Base-by-base conservation (phyloP, 1,140 invertebrate genomes). In the Bombus difficillimus region DNA sequence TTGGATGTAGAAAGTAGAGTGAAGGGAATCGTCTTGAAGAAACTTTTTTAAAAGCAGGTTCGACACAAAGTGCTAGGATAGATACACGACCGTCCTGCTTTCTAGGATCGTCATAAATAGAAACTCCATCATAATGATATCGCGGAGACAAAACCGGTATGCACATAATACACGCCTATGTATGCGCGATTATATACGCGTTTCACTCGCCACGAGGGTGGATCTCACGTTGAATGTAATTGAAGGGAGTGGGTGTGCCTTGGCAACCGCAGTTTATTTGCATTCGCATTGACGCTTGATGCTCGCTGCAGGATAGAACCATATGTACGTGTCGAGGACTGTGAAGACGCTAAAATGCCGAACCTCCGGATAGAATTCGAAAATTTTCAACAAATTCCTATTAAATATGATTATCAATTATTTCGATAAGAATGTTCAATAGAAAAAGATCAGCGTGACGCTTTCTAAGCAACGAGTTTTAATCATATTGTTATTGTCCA, bases 41-140 rank as follows among this genome's bases (percentile, higher is more conserved):
- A 68, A 8, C 41, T 28, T 37, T 59, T 81, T 81, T 57, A 69
- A 81, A 73, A 81, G 41, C 72, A 66, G 37, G 34, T 32, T 72
- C 68, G 37, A 22, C 37, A 68, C 34, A 28, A 37, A 72, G 15
- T 32, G 34, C 64, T 28, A 39, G 64, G 64, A 68, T 80, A 80
- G 53, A 79, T 37, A 72, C 43, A n/a, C 47, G 37, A 22, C n/a
- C 18, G 75, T 28, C 53, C 37, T 75, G 81, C 74, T 86, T 83
- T 64, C 69, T 82, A 57, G 68, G 41, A 39, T 47, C 79, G 53
- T 89, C 79, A 81, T 72, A 89, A 85, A 89, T 88, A 82, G 80
- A 85, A 89, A 87, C 75, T 86, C 74, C 75, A 28, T 73, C 57
- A 81, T 86, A 89, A 89, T 89, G 86, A 79, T 85, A 75, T 89